These are phyloP conservation scores for Bufotes viridis DNA, from an alignment of 2,797 vertebrate genomes.

Conservation along the genomic window DNA sequence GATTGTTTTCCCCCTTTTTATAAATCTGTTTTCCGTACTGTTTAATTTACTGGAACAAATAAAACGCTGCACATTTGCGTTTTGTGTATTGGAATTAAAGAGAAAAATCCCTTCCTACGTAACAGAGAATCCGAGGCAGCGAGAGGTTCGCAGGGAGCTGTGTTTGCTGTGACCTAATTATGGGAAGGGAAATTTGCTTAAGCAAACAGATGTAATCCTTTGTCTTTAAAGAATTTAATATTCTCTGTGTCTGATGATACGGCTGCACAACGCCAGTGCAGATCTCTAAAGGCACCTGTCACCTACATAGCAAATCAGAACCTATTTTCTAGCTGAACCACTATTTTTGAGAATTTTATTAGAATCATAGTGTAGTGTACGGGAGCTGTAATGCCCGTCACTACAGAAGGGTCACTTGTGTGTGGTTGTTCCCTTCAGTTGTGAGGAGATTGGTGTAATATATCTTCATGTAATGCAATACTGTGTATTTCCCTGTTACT, in stretches of 20 bases:
- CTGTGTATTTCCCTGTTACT: too few species aligned
- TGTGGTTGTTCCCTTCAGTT: too few species aligned
- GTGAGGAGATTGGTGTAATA: too few species aligned
- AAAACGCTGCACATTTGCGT: not conserved
- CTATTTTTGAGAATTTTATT: not conserved
- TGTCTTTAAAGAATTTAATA: conserved; percentile 13
- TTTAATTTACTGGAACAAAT: conserved; percentile 49
- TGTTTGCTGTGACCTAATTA: conserved; percentile 35
- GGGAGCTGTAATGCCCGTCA: too few species aligned
- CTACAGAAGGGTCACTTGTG: too few species aligned
- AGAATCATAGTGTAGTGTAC: not conserved
- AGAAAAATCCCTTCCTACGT: conserved; percentile 8
- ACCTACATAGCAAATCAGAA: not conserved
- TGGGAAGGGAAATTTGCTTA: not conserved
- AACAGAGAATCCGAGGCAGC: not conserved
- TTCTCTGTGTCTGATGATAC: not conserved
- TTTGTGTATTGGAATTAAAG: conserved; percentile 35
- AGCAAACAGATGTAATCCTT: conserved; percentile 30
- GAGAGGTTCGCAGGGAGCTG: not conserved
- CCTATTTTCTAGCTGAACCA: not conserved
- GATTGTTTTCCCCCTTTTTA: conserved; percentile 18
- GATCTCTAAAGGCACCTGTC: not conserved
- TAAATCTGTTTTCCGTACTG: conserved; percentile 21
- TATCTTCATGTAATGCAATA: too few species aligned
- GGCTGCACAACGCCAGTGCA: not conserved